A percentile compares a stretch with the other conserved stretches of the same genome.
phyloP scores from a whole-genome alignment of 2,888 invertebrate genomes.

The Luffia ferchaultella region DNA sequence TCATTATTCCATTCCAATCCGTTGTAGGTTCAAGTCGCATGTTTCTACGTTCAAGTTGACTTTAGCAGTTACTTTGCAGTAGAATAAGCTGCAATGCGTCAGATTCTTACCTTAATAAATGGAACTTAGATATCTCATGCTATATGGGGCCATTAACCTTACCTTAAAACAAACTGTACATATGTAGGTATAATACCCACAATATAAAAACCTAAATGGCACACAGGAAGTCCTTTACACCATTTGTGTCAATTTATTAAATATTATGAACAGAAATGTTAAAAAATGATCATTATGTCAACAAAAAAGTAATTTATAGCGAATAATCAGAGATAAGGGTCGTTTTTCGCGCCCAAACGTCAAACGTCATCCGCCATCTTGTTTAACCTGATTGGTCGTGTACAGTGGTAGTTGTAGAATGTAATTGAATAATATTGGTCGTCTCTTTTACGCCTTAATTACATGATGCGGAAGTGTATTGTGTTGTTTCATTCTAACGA shows the following conservation, averaged over 20 bases:
- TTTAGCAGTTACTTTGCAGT: too few relatives aligned
- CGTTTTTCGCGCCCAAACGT: slow-evolving; percentile 59
- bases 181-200: too few relatives aligned
- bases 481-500: slow-evolving; percentile 37
- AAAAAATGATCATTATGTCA: neutral
- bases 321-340: slow-evolving; percentile 19
- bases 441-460: slow-evolving; percentile 40
- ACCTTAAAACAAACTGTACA: too few relatives aligned
- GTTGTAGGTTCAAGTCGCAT: too few relatives aligned
- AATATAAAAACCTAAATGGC: too few relatives aligned
- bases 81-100: neutral
- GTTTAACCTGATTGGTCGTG: slow-evolving; percentile 37
- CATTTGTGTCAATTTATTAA: too few relatives aligned
- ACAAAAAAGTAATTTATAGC: neutral
- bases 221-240: too few relatives aligned
- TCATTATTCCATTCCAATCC: too few relatives aligned
- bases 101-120: neutral
- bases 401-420: slow-evolving; percentile 29
- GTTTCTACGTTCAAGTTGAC: too few relatives aligned
- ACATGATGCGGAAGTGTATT: slow-evolving; percentile 60
- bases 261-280: too few relatives aligned
- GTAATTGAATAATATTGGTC: slow-evolving; percentile 27
- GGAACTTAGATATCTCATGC: neutral
- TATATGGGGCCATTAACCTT: neutral
- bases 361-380: slow-evolving; percentile 55